These are phyloP conservation scores for Galago senegalensis DNA, from an alignment of 2,797 vertebrate species.

Conservation along the genomic window DNA sequence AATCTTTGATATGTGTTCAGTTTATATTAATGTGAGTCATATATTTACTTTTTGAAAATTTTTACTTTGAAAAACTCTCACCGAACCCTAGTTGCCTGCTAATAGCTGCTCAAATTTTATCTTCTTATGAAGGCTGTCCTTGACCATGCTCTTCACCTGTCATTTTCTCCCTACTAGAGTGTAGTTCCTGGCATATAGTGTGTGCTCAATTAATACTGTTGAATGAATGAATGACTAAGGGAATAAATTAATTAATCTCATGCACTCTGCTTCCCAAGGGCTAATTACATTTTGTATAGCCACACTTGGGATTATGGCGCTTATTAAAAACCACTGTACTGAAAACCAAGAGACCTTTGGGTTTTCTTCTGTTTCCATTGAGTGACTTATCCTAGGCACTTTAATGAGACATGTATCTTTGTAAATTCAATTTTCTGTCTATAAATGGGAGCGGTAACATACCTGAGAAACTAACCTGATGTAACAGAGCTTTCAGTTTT, in stretches of 20 bases:
- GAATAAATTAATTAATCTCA: background rate
- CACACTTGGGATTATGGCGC: background rate
- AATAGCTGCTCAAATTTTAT: background rate
- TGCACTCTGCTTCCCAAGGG: background rate
- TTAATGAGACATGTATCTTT: conserved; percentile 11
- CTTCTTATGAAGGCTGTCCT: background rate
- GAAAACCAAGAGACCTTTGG: background rate
- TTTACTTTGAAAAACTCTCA: background rate
- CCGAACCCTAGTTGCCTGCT: background rate
- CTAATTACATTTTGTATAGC: background rate
- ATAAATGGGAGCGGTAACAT: background rate
- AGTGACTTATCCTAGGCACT: background rate
- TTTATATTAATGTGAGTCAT: background rate
- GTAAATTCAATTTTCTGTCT: background rate
- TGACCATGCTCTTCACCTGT: background rate
- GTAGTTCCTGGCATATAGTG: background rate
- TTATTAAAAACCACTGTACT: background rate
- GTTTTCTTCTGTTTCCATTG: background rate
- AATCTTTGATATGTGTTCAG: background rate
- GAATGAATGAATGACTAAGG: background rate
- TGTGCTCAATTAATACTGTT: background rate
- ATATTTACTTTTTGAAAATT: conserved; percentile 36
- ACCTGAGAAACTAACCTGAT: background rate
- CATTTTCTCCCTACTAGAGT: background rate
- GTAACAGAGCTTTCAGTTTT: background rate